Percentiles rank a stretch among this genome's conserved stretches.
Conservation (phyloP, 2,113 vertebrate species). For the Callipepla squamata region DNA sequence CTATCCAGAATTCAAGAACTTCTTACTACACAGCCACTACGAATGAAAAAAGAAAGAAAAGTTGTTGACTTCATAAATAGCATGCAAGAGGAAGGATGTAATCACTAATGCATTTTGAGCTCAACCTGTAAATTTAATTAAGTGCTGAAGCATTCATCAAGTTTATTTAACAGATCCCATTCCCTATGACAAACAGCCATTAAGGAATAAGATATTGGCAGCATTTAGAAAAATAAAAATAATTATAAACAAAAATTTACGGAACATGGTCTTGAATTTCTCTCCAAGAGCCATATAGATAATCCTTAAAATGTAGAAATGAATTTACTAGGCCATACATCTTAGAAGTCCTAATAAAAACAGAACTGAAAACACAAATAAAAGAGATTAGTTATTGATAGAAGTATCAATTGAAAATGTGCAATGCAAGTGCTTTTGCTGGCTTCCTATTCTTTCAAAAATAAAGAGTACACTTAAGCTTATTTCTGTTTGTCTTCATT, state of each 20-base stretch:
- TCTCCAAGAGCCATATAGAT: background rate
- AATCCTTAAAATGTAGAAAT: background rate
- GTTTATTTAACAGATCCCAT: background rate
- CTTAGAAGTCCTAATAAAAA: background rate
- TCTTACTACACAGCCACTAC: background rate
- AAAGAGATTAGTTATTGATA: background rate
- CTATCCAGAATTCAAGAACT: background rate
- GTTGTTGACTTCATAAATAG: background rate
- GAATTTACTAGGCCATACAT: background rate
- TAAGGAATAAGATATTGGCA: background rate
- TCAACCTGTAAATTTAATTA: background rate
- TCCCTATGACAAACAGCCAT: background rate
- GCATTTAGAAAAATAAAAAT: background rate
- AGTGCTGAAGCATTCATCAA: background rate
- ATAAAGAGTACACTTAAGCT: background rate
- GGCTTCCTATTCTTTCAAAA: background rate
- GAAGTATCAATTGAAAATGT: background rate
- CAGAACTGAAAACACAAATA: background rate
- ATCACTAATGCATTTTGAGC: background rate
- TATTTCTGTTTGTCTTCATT: background rate
- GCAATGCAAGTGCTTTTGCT: background rate
- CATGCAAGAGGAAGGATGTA: background rate
- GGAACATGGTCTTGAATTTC: background rate
- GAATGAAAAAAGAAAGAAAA: background rate
- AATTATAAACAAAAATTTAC: background rate